phyloP scores from a whole-genome alignment of 2,113 vertebrate genomes.

The Heteronetta atricapilla region DNA sequence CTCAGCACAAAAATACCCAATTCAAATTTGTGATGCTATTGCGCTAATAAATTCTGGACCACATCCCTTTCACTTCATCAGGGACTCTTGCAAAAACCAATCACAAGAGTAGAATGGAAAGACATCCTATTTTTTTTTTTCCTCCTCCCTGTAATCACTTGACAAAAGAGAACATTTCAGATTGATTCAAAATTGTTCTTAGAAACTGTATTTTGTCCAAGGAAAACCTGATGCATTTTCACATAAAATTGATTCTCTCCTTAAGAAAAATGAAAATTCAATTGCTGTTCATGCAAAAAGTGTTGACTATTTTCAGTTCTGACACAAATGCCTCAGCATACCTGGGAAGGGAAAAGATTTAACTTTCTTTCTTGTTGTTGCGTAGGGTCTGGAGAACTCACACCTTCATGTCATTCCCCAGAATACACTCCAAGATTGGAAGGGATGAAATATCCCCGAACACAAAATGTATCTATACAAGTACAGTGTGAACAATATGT shows the following conservation, averaged over 20 bases:
- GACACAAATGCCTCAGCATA: background rate
- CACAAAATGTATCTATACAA: fast-evolving
- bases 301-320: background rate
- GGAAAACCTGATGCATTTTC: slow-evolving; percentile 12
- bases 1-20: background rate
- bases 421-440: background rate
- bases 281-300: background rate
- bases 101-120: slow-evolving; percentile 17
- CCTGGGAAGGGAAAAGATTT: background rate
- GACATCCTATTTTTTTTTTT: background rate
- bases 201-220: background rate
- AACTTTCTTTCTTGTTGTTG: background rate
- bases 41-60: background rate
- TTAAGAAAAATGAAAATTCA: background rate
- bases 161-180: slow-evolving; percentile 18
- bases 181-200: slow-evolving; percentile 19
- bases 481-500: background rate
- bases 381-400: background rate
- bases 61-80: slow-evolving; percentile 1
- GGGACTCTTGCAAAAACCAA: background rate
- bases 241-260: slow-evolving; percentile 14
- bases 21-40: background rate
- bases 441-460: background rate
- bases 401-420: background rate
- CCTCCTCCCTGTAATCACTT: background rate